These are phyloP conservation scores for Cotesia congregata DNA, from an alignment of 2,888 invertebrate species.

Conservation along the genomic window DNA sequence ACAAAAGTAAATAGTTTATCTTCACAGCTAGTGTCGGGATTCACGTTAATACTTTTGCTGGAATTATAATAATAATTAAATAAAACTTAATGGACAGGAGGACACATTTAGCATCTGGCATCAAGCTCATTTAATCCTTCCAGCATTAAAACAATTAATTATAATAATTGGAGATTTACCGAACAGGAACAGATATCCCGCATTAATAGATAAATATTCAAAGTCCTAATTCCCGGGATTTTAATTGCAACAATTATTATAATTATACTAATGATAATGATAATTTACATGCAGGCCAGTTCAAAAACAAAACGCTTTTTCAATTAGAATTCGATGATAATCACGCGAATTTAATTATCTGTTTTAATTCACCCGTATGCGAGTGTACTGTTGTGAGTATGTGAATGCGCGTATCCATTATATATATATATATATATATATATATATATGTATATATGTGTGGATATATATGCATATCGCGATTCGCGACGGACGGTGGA, in stretches of 20 bases:
- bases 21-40: background rate
- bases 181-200: background rate
- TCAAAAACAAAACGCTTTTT: background rate
- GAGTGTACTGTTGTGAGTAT: too few relatives aligned
- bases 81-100: background rate
- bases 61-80: background rate
- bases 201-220: background rate
- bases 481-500: constrained; percentile 2
- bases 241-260: background rate
- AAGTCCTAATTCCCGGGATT: background rate
- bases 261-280: too few relatives aligned
- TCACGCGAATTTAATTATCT: background rate
- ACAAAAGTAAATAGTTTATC: background rate
- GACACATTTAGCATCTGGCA: background rate
- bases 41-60: background rate
- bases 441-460: too few relatives aligned
- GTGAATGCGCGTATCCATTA: background rate
- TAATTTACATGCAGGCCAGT: too few relatives aligned
- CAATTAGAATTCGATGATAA: background rate
- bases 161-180: background rate
- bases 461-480: too few relatives aligned
- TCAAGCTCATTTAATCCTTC: background rate
- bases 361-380: background rate
- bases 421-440: too few relatives aligned
- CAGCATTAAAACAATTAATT: background rate